These are phyloP conservation scores for Pelobates cultripes DNA, from an alignment of 2,797 vertebrate genomes.

Conservation along the genomic window DNA sequence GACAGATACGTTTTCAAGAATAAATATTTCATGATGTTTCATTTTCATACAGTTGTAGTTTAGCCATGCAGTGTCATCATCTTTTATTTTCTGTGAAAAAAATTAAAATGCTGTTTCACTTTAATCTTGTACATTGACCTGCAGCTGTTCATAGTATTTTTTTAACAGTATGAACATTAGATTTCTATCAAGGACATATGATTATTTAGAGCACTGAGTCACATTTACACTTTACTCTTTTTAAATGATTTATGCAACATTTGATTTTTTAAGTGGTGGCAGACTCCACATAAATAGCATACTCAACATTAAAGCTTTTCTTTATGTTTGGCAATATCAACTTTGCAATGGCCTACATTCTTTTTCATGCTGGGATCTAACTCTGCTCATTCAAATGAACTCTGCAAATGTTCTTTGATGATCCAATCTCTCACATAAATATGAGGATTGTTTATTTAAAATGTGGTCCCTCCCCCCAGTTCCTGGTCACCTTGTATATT, in stretches of 20 bases:
- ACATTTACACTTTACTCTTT: constrained; percentile 47
- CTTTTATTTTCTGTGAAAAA: too few species aligned
- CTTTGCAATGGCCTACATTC: constrained; percentile 65
- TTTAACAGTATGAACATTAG: constrained; percentile 38
- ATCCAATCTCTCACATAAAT: constrained; percentile 56
- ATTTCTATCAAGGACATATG: constrained; percentile 39
- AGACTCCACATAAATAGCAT: constrained; percentile 40
- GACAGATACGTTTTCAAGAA: too few species aligned
- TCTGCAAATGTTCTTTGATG: constrained; percentile 70
- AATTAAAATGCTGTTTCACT: background rate
- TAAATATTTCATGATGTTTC: too few species aligned
- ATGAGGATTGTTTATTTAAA: constrained; percentile 36
- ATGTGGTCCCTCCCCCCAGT: background rate
- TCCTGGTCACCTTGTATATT: background rate
- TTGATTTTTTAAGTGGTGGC: constrained; percentile 43
- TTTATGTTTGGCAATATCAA: constrained; percentile 52
- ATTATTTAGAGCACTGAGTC: constrained; percentile 38
- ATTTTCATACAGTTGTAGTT: too few species aligned
- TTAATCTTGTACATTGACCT: constrained; percentile 34
- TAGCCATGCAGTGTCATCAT: too few species aligned
- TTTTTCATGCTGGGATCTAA: constrained; percentile 60
- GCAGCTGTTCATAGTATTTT: constrained; percentile 42
- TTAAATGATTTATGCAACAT: constrained; percentile 49
- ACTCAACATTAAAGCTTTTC: constrained; percentile 61
- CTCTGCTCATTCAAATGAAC: constrained; percentile 57